Percentiles rank a stretch among this genome's conserved stretches.
Evolutionary conservation across 2,113 vertebrate genomes (phyloP).

Genomic region (Osmerus mordax): DNA sequence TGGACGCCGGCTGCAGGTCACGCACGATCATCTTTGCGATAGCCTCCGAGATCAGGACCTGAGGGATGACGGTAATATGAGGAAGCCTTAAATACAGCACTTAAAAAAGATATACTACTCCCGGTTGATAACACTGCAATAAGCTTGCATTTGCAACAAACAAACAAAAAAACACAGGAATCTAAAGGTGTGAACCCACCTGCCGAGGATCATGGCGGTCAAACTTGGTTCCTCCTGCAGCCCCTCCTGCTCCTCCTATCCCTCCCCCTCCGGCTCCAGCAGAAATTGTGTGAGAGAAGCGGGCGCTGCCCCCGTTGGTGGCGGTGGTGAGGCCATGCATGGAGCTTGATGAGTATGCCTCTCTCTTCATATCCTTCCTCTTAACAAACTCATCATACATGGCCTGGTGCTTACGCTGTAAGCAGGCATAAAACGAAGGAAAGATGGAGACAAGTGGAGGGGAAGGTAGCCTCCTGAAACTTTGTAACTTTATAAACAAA

Average conservation of each 20-base stretch:
- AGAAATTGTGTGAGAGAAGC: background rate
- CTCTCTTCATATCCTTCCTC: constrained; percentile 78
- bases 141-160: background rate
- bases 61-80: background rate
- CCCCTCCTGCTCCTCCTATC: constrained; percentile 52
- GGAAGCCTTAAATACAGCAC: background rate
- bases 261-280: constrained; percentile 41
- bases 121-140: background rate
- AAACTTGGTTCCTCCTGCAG: constrained; percentile 66
- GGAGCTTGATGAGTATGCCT: constrained; percentile 66
- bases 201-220: constrained; percentile 75
- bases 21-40: constrained; percentile 77
- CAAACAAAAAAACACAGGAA: background rate
- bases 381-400: constrained; percentile 82
- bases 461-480: background rate
- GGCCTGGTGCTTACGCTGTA: constrained; percentile 74
- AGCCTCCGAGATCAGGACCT: constrained; percentile 75
- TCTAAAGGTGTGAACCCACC: constrained; percentile 35
- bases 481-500: no score
- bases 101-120: background rate
- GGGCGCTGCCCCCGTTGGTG: background rate
- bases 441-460: constrained; percentile 5
- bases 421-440: background rate
- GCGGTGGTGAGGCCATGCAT: constrained; percentile 33
- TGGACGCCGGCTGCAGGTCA: constrained; percentile 74